A percentile compares a stretch with the other conserved stretches of the same genome.
phyloP scores from a whole-genome alignment of 2,113 vertebrate genomes.

The Vanacampus margaritifer region DNA sequence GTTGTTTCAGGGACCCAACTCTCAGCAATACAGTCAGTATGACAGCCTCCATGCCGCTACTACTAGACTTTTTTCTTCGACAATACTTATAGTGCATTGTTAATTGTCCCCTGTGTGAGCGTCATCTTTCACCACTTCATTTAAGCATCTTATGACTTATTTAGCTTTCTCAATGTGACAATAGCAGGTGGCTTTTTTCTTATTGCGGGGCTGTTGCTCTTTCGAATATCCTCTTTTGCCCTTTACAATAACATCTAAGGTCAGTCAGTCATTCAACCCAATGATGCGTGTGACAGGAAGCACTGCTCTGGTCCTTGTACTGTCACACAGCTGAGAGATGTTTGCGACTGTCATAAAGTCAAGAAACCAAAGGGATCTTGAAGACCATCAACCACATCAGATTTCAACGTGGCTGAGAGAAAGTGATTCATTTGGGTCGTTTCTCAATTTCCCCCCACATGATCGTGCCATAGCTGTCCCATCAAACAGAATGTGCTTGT shows the following conservation, averaged over 20 bases:
- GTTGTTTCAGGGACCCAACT: not conserved
- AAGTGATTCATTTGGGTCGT: conserved; percentile 33
- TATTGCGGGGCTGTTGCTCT: conserved; percentile 8
- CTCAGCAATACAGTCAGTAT: too few relatives aligned
- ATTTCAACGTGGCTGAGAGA: conserved; percentile 2
- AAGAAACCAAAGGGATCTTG: conserved; percentile 20
- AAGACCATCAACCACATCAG: conserved; percentile 22
- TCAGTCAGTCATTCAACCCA: conserved; percentile 13
- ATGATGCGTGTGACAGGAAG: conserved; percentile 13
- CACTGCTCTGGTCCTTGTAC: not conserved
- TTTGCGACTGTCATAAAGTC: not conserved
- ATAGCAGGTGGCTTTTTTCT: conserved; percentile 46
- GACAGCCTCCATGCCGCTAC: too few relatives aligned
- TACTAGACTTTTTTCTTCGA: not conserved
- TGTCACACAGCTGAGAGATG: conserved; percentile 13
- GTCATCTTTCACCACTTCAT: conserved; percentile 14
- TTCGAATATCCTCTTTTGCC: too few relatives aligned
- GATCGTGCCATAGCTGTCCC: conserved; percentile 8
- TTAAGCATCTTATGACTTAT: conserved; percentile 50
- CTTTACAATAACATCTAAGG: conserved; percentile 24
- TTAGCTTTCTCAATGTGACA: conserved; percentile 51
- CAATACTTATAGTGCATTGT: not conserved
- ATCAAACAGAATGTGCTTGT: not conserved
- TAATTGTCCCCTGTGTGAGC: conserved; percentile 31
- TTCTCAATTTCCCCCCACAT: conserved; percentile 10